Conservation (phyloP, 2,797 vertebrate genomes). For the Simalia tracyae region DNA sequence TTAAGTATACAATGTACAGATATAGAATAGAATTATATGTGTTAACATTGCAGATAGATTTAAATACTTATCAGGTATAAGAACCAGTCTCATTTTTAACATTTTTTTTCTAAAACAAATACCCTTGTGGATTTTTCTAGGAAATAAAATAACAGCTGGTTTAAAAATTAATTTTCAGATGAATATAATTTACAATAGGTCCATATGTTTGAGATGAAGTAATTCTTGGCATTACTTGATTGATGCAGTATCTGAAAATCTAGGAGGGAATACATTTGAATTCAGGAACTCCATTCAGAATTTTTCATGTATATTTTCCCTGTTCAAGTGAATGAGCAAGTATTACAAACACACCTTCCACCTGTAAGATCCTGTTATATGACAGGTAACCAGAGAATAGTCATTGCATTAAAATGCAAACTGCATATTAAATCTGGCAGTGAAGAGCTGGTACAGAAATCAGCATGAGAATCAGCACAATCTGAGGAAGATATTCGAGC, state of each 20-base stretch:
- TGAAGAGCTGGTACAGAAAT: constrained; percentile 77
- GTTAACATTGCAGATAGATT: constrained; percentile 18
- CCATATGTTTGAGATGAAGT: constrained; percentile 73
- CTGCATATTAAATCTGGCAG: constrained; percentile 75
- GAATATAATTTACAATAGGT: constrained; percentile 73
- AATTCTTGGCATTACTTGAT: constrained; percentile 74
- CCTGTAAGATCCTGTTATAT: constrained; percentile 73
- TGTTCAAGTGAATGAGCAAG: constrained; percentile 64
- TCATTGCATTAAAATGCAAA: constrained; percentile 66
- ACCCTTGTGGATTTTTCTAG: constrained; percentile 54
- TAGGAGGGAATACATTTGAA: constrained; percentile 63
- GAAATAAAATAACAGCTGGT: constrained; percentile 68
- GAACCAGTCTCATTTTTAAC: constrained; percentile 35
- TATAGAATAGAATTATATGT: constrained; percentile 6
- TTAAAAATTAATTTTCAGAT: constrained; percentile 75
- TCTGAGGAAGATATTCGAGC: constrained; percentile 73
- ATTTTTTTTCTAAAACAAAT: constrained; percentile 40
- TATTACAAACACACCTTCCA: constrained; percentile 71
- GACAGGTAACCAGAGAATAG: constrained; percentile 76
- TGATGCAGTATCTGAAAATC: constrained; percentile 69
- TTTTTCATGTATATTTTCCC: constrained; percentile 67
- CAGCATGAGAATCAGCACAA: constrained; percentile 66
- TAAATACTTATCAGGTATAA: constrained; percentile 24
- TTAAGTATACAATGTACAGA: constrained; percentile 24
- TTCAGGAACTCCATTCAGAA: constrained; percentile 66